phyloP scores from a whole-genome alignment of 2,797 vertebrate genomes.

The Cottoperca gobio region DNA sequence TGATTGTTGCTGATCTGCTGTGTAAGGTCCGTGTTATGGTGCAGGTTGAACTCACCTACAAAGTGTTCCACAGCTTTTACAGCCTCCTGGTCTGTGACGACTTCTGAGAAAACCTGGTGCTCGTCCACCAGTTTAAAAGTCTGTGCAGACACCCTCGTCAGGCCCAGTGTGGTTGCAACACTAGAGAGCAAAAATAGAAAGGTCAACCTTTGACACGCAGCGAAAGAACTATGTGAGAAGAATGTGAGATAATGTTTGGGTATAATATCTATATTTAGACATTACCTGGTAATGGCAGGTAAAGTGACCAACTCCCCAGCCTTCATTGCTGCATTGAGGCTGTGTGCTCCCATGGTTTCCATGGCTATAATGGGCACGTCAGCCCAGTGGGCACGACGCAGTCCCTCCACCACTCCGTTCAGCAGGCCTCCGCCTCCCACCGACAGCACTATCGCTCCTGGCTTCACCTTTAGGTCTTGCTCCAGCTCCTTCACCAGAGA shows the following conservation, averaged over 20 bases:
- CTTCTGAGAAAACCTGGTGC: conserved; percentile 85
- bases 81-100: conserved; percentile 90
- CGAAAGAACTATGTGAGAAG: not conserved
- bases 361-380: conserved; percentile 90
- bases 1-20: not conserved
- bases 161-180: conserved; percentile 89
- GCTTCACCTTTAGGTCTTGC: conserved; percentile 83
- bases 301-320: conserved; percentile 88
- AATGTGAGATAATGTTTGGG: not conserved
- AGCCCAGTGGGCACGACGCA: conserved; percentile 87
- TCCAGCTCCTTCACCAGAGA: conserved; percentile 90
- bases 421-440: conserved; percentile 93
- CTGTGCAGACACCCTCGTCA: conserved; percentile 86
- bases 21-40: not conserved
- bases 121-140: conserved; percentile 86
- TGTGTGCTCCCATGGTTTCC: conserved; percentile 91
- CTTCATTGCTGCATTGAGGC: conserved; percentile 86
- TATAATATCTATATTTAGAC: not conserved
- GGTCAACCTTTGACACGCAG: not conserved
- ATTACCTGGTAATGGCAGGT: conserved; percentile 91
- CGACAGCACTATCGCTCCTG: conserved; percentile 88
- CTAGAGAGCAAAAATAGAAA: conserved; percentile 68
- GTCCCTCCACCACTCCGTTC: conserved; percentile 88
- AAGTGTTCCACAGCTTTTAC: conserved; percentile 88
- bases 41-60: conserved; percentile 84